These are phyloP conservation scores for Bubo scandiacus DNA, from an alignment of 2,113 vertebrate species.

Conservation along the genomic window DNA sequence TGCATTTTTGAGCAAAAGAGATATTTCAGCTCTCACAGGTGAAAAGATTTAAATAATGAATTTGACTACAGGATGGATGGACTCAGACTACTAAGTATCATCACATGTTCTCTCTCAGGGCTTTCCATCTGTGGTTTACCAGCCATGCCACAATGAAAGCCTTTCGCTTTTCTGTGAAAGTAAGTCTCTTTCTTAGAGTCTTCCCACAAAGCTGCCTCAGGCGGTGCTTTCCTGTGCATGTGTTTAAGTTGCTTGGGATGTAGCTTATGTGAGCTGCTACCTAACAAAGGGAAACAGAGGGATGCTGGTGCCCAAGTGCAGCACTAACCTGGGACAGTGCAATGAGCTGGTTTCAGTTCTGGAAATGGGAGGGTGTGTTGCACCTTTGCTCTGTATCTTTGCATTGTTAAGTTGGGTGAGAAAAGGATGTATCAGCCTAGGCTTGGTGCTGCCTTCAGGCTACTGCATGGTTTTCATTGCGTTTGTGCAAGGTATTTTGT, in stretches of 20 bases:
- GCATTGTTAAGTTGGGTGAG: background rate
- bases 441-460: background rate
- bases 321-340: background rate
- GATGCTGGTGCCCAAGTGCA: background rate
- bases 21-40: background rate
- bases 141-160: background rate
- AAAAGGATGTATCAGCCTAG: background rate
- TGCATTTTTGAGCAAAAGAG: background rate
- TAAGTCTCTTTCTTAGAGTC: background rate
- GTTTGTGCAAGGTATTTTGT: background rate
- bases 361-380: background rate
- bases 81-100: background rate
- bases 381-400: background rate
- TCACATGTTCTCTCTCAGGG: background rate
- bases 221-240: background rate
- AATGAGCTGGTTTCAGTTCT: background rate
- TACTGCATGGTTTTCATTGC: fast-evolving
- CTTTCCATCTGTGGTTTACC: conserved; percentile 63
- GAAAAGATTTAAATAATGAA: background rate
- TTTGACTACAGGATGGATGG: background rate
- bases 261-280: background rate
- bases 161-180: conserved; percentile 43
- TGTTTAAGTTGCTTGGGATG: background rate
- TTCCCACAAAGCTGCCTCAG: background rate
- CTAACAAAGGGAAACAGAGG: background rate